phyloP scores from a whole-genome alignment of 2,797 vertebrate genomes.

The Linurgus olivaceus region DNA sequence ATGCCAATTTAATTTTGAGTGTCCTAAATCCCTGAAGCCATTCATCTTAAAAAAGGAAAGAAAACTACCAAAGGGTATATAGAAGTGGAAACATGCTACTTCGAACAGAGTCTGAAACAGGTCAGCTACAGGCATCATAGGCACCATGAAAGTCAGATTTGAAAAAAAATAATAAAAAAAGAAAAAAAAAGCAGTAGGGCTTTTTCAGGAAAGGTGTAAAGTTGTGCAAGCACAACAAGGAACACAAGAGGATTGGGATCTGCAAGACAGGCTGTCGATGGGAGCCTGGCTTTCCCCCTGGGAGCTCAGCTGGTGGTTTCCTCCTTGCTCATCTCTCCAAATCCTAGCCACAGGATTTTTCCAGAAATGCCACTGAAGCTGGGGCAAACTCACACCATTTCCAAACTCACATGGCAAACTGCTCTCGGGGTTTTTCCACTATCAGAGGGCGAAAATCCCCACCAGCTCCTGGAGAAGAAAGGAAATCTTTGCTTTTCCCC shows the following conservation, averaged over 20 bases:
- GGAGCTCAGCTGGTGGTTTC: neutral
- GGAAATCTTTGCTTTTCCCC: neutral
- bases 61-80: neutral
- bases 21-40: neutral
- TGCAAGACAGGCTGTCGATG: rapidly evolving
- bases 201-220: neutral
- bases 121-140: neutral
- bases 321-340: neutral
- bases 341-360: neutral
- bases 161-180: neutral
- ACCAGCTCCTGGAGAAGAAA: neutral
- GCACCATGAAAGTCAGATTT: neutral
- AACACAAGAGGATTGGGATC: neutral
- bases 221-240: neutral
- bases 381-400: neutral
- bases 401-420: neutral
- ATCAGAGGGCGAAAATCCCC: neutral
- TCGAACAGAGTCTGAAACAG: neutral
- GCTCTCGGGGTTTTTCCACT: neutral
- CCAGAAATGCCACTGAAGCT: rapidly evolving
- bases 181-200: no score
- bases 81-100: rapidly evolving
- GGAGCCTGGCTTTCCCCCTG: neutral
- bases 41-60: neutral
- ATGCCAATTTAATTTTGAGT: neutral